Conservation (phyloP, 2,113 vertebrate genomes). For the Motacilla tschutschensis region DNA sequence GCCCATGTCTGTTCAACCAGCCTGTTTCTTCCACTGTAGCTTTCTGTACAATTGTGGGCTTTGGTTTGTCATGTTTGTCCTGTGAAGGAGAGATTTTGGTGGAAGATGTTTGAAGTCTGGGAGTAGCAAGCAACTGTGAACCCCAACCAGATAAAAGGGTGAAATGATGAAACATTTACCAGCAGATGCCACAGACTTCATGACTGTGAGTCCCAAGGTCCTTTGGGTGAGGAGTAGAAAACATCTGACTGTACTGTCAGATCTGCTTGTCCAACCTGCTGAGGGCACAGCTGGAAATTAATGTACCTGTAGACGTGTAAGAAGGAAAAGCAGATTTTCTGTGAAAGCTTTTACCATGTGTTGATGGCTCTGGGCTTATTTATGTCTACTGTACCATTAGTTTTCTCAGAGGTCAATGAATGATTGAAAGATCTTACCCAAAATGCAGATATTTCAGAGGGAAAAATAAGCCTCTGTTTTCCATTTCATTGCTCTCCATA, state of each 20-base stretch:
- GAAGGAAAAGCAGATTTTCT: background rate
- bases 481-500: background rate
- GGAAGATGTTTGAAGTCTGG: background rate
- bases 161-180: background rate
- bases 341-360: background rate
- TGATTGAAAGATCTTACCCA: background rate
- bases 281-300: background rate
- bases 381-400: background rate
- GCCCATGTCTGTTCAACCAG: background rate
- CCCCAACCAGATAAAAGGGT: background rate
- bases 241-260: background rate
- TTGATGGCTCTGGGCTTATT: background rate
- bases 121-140: background rate
- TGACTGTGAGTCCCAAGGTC: background rate
- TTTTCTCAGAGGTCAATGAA: background rate
- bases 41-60: background rate
- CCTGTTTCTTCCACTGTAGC: background rate
- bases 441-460: background rate
- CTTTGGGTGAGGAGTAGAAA: background rate
- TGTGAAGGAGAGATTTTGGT: background rate
- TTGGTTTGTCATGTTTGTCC: background rate
- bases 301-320: background rate
- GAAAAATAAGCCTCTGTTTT: background rate
- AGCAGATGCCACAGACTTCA: background rate
- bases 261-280: rapidly evolving